Evolutionary conservation across 2,888 invertebrate genomes (phyloP), one percentile per base, ranked within the genome.

Genomic region (Lacanobia wlatinum): DNA sequence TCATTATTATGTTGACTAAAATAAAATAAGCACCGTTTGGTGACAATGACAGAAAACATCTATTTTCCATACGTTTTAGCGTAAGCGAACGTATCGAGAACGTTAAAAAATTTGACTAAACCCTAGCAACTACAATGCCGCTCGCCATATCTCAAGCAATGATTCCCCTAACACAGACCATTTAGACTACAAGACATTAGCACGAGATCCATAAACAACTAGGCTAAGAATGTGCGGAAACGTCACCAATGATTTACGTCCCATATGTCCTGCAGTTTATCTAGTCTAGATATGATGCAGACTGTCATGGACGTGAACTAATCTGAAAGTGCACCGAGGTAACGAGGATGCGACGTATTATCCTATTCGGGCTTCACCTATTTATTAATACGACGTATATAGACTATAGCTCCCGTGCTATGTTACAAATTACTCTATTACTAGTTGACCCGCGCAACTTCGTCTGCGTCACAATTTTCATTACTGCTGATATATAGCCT

Each of bases 311-410:
- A 88, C 86, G 84, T 86, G 83, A 83, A 76, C 77, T 78, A 80
- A 83, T 81, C 87, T 87, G 87, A 88, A 89, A 89, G 87, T 91
- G 92, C 92, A 91, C 94, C 90, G 92, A 64, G 66, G 90, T 97
- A 97, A 97, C 96, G 94, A 97, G 97, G 97, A 97, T 97, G 97
- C 96, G 94, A 92, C 96, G 94, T 94, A 97, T 97, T 97, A 97
- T 97, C 94, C 97, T 96, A 97, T 97, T 97, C 92, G 87, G 88
- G 92, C 90, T 92, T 92, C 94, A 91, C 90, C 93, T 94, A 94
- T 93, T 94, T 90, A 90, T 88, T 93, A 92, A 93, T 94, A 92
- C 91, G 48, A 89, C 50, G 65, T 81, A 46, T 85, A 76, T 68
- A 76, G 70, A 68, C 79, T 78, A 74, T 84, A 82, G 70, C 80